Conservation (phyloP, 2,113 vertebrate genomes). For the Cyanistes caeruleus region DNA sequence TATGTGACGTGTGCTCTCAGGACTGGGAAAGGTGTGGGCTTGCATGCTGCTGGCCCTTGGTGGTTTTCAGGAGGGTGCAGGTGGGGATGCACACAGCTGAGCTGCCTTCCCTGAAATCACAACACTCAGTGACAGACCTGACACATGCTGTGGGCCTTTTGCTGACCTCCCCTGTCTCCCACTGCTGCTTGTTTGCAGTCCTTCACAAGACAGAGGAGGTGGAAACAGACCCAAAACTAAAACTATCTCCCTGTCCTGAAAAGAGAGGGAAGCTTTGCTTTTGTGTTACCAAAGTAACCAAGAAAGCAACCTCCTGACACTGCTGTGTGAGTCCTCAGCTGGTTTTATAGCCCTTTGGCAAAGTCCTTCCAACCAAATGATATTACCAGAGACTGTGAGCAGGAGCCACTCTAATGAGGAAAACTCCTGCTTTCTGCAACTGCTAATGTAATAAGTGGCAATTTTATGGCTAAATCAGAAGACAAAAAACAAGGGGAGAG, state of each 20-base stretch:
- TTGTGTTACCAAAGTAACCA: slow-evolving; percentile 64
- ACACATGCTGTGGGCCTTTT: background rate
- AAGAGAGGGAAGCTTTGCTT: slow-evolving; percentile 37
- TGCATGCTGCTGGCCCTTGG: background rate
- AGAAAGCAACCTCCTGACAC: slow-evolving; percentile 51
- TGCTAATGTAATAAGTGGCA: slow-evolving; percentile 61
- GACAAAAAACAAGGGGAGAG: slow-evolving; percentile 27
- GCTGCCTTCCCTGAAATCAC: background rate
- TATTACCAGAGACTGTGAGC: slow-evolving; percentile 54
- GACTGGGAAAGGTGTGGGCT: background rate
- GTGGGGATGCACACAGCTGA: background rate
- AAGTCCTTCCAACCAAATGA: background rate
- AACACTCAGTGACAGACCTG: background rate
- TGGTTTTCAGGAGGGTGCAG: background rate
- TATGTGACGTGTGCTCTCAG: background rate
- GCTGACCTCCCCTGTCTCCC: background rate
- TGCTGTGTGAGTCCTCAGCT: slow-evolving; percentile 10
- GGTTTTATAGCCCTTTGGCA: slow-evolving; percentile 33
- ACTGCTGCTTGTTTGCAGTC: background rate
- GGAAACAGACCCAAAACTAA: background rate
- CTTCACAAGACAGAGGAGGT: background rate
- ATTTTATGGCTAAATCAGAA: slow-evolving; percentile 66
- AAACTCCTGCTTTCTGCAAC: slow-evolving; percentile 55
- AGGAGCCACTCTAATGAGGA: slow-evolving; percentile 49
- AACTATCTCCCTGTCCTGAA: slow-evolving; percentile 5